phyloP scores from a whole-genome alignment of 2,113 vertebrate genomes.

The Meleagris gallopavo region DNA sequence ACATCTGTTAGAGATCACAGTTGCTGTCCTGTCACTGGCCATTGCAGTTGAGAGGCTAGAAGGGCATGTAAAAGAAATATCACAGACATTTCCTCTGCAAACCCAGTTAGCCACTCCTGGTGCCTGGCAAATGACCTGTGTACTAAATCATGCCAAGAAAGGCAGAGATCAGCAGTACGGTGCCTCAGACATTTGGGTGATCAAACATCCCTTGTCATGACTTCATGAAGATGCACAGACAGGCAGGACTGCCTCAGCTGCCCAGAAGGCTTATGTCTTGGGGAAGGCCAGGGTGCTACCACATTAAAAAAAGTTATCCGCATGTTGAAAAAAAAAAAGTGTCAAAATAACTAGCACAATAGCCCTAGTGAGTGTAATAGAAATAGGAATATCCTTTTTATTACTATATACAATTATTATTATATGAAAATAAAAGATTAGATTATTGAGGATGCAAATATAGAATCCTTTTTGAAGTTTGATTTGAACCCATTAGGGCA shows the following conservation, averaged over 20 bases:
- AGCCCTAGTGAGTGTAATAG: neutral
- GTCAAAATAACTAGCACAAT: neutral
- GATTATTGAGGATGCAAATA: neutral
- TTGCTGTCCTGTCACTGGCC: neutral
- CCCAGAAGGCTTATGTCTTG: neutral
- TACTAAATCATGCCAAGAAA: neutral
- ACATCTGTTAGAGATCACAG: constrained; percentile 29
- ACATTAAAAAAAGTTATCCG: neutral
- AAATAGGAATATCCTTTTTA: neutral
- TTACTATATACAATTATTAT: neutral
- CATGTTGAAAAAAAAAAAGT: neutral
- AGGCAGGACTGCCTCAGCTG: neutral
- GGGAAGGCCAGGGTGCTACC: neutral
- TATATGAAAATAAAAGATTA: neutral
- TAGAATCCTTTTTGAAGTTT: neutral
- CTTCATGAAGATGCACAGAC: neutral
- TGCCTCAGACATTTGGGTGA: neutral
- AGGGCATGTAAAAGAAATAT: neutral
- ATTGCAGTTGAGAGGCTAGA: neutral
- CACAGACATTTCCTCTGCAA: neutral
- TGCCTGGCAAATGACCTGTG: neutral
- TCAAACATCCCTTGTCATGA: neutral
- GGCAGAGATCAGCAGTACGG: neutral
- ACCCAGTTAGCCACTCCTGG: neutral
- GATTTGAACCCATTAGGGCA: neutral